A percentile compares a stretch with the other conserved stretches of the same genome.
phyloP scores from a whole-genome alignment of 2,797 vertebrate species.

The Pipistrellus pygmaeus region DNA sequence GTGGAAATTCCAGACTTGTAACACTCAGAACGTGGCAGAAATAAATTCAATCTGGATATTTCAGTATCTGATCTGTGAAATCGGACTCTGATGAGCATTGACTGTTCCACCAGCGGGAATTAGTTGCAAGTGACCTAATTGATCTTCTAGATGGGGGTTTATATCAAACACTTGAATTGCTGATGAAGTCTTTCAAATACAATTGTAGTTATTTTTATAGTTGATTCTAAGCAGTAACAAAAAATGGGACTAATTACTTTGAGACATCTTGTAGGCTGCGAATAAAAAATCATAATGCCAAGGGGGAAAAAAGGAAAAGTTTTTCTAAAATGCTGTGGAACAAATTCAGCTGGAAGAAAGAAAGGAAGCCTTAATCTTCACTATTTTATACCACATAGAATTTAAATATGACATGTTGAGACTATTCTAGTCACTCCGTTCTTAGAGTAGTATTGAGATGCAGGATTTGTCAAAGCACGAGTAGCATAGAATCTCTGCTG shows the following conservation, averaged over 20 bases:
- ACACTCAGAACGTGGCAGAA: not conserved
- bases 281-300: slow-evolving; percentile 25
- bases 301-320: not conserved
- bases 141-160: not conserved
- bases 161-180: not conserved
- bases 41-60: not conserved
- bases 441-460: not conserved
- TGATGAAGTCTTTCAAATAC: slow-evolving; percentile 4
- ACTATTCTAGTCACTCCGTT: not conserved
- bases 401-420: not conserved
- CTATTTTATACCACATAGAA: not conserved
- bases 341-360: slow-evolving; percentile 27
- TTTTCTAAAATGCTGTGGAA: slow-evolving; percentile 39
- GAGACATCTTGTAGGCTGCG: slow-evolving; percentile 1
- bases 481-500: not conserved
- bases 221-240: slow-evolving; percentile 24
- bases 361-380: not conserved
- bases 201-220: not conserved
- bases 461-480: not conserved
- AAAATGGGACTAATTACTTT: slow-evolving; percentile 16
- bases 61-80: not conserved
- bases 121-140: not conserved
- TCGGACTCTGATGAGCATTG: not conserved
- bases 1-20: not conserved
- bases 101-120: not conserved